Conservation (phyloP, 2,888 invertebrate genomes). For the Hypsopygia costalis region DNA sequence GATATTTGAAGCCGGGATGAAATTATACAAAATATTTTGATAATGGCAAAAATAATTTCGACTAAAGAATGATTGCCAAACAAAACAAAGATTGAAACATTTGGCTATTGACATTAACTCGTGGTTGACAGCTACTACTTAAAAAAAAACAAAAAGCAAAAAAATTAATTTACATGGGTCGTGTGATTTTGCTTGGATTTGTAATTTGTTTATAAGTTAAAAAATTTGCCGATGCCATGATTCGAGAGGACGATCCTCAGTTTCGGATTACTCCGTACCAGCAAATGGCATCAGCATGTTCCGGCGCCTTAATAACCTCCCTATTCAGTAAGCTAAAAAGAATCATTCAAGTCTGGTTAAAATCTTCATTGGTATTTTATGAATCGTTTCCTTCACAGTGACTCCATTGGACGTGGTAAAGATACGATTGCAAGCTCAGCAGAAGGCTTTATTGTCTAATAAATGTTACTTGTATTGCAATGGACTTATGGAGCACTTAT, state of each 20-base stretch:
- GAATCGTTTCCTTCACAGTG: slow-evolving; percentile 78
- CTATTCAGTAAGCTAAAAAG: slow-evolving; percentile 85
- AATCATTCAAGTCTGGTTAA: too few species aligned
- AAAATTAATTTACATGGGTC: too few species aligned
- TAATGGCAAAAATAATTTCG: too few species aligned
- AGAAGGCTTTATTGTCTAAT: slow-evolving; percentile 88
- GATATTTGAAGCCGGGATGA: too few species aligned
- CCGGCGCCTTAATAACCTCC: slow-evolving; percentile 94
- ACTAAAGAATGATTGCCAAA: too few species aligned
- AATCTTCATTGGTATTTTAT: slow-evolving; percentile 2
- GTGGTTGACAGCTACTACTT: too few species aligned
- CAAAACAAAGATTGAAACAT: too few species aligned
- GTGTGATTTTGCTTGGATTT: too few species aligned
- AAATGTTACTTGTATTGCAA: slow-evolving; percentile 98
- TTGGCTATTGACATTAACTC: too few species aligned
- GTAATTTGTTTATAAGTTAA: too few species aligned
- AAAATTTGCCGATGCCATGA: slow-evolving; percentile 39
- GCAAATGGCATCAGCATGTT: slow-evolving; percentile 92
- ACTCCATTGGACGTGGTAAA: slow-evolving; percentile 99
- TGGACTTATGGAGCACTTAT: slow-evolving; percentile 99
- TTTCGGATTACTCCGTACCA: slow-evolving; percentile 89
- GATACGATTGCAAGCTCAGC: slow-evolving; percentile 97
- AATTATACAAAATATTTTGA: too few species aligned
- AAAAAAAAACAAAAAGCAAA: too few species aligned
- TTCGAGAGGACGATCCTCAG: slow-evolving; percentile 85